phyloP scores from a whole-genome alignment of 2,797 vertebrate species.

The Coilia nasus region DNA sequence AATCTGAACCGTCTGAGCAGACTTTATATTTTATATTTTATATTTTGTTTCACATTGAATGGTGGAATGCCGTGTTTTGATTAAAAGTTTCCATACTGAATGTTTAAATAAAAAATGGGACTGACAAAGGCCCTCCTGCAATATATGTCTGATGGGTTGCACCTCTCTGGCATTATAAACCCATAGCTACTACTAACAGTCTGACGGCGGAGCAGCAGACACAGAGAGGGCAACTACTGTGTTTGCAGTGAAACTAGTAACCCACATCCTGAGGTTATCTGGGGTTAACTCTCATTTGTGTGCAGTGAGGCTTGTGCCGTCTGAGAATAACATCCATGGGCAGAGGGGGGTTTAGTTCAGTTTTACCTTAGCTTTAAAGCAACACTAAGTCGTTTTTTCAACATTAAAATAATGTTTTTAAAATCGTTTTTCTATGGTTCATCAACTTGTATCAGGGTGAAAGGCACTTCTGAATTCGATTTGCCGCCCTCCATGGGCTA shows the following conservation, averaged over 20 bases:
- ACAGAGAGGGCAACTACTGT: background rate
- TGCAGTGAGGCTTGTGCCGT: background rate
- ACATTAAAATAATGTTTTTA: no score
- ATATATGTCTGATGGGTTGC: background rate
- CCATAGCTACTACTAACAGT: background rate
- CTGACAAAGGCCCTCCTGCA: background rate
- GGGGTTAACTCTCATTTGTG: background rate
- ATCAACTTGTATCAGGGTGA: no score
- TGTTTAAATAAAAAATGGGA: background rate
- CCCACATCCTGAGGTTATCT: slow-evolving; percentile 18
- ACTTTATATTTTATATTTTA: no score
- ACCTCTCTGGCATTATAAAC: background rate
- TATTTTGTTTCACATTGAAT: no score
- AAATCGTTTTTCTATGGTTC: no score
- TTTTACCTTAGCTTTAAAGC: background rate
- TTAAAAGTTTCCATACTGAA: background rate
- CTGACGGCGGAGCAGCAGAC: background rate
- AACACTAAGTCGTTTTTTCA: no score
- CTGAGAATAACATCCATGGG: background rate
- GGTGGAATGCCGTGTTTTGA: no score
- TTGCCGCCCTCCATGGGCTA: no score
- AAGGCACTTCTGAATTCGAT: no score
- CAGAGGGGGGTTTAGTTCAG: background rate
- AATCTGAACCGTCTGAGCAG: no score
- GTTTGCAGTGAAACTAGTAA: slow-evolving; percentile 17